Base-by-base conservation (phyloP, 1,140 invertebrate species). In the Papilio helenus region DNA sequence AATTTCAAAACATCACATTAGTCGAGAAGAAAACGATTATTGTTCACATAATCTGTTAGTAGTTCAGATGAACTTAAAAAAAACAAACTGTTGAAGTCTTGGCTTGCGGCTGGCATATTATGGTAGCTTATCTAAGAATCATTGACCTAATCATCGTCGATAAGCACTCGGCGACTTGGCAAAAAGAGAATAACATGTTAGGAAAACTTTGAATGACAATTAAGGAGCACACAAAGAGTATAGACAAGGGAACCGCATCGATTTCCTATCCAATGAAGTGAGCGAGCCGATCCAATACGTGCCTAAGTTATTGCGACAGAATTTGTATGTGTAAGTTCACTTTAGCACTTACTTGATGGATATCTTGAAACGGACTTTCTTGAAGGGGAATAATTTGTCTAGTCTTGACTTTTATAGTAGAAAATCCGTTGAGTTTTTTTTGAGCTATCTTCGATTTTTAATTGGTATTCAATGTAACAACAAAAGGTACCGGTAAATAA, bases 221-320 rank as follows among this genome's bases (percentile, higher is more conserved):
- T 74, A 74, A 74, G 44, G 39, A n/a, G 39, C 12, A 23, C 42
- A 74, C 20, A 39, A 72, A 74, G 72, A 49, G 72, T n/a, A 39
- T 23, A 49, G 72, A 74, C 72, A 49, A 74, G 72, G 42, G 16
- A 20, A 23, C 42, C 20, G 20, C 42, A 74, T 74, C 72, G 44
- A 74, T 74, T 74, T 74, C 23, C 72, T 46, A 72, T 74, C 72
- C n/a, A 74, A 74, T 51, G 42, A 74, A 74, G 72, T 46, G 72
- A 74, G 39, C 72, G 20, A n/a, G 0, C n/a, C 23, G n/a, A 51
- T 74, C 72, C 34, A 74, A 44, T 49, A 74, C 72, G 72, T 74
- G 72, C 72, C 72, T 74, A 74, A 74, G 72, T 74, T 74, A n/a
- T 49, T 26, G 44, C 44, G 72, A 74, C 72, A 44, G 72, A 74